Conservation (phyloP, 2,888 invertebrate species). For the Tipula vernalis region DNA sequence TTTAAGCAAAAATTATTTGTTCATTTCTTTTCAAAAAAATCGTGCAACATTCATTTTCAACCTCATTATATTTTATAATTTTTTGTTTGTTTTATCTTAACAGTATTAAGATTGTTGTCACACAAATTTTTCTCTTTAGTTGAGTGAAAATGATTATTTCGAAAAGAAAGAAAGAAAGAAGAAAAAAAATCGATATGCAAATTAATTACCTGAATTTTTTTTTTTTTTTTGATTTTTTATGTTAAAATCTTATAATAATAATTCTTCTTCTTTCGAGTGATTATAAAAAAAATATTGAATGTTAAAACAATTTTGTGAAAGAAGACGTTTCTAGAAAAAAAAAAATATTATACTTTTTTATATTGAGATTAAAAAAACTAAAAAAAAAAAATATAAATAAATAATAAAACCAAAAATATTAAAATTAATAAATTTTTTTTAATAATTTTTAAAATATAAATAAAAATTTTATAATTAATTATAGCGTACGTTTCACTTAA, state of each 20-base stretch:
- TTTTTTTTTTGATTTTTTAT: neutral
- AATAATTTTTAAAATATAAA: neutral
- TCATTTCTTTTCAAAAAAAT: neutral
- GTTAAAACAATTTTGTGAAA: neutral
- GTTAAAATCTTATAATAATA: neutral
- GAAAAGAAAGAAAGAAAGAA: neutral
- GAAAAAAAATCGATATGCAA: neutral
- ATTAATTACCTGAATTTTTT: neutral
- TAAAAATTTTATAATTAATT: neutral
- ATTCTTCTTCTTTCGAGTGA: neutral
- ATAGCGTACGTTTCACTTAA: neutral
- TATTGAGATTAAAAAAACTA: neutral
- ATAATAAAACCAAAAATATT: neutral
- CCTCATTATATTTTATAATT: neutral
- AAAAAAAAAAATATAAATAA: neutral
- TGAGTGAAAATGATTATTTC: neutral
- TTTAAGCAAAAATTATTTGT: neutral
- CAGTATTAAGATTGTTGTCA: neutral
- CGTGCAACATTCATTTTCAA: neutral
- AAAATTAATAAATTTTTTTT: neutral
- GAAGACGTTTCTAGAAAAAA: neutral
- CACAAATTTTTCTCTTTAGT: neutral
- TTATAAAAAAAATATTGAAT: neutral
- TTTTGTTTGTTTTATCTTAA: neutral
- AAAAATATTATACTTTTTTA: neutral